These are phyloP conservation scores for Leptonema lineaticorne DNA, from an alignment of 1,140 invertebrate species.

Conservation along the genomic window DNA sequence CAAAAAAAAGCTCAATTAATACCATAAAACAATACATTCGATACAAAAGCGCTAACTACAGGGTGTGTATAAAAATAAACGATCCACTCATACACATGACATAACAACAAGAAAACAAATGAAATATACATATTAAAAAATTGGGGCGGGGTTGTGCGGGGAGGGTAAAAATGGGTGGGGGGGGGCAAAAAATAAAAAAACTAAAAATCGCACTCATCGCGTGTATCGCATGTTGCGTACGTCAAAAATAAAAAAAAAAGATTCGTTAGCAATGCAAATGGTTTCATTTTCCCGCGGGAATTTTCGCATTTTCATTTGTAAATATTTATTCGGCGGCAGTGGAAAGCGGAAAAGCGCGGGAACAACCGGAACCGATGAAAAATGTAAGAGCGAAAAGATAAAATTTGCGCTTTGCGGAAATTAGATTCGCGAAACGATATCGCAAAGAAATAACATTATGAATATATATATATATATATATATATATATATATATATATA, in stretches of 20 bases:
- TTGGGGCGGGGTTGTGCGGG: no score
- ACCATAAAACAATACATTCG: no score
- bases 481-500: not conserved
- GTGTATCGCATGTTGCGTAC: not conserved
- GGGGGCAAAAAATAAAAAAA: not conserved
- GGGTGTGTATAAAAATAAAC: no score
- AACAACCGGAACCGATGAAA: not conserved
- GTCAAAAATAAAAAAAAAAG: no score
- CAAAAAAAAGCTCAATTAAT: no score
- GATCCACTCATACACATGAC: no score
- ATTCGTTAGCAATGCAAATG: constrained; percentile 18
- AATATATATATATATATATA: not conserved
- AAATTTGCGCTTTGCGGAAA: constrained; percentile 6
- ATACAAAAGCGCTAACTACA: no score
- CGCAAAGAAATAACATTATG: not conserved
- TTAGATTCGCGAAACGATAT: not conserved
- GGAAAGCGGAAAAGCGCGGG: not conserved
- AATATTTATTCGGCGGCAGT: constrained; percentile 5
- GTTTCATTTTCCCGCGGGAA: constrained; percentile 13
- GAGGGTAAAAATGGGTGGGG: no score
- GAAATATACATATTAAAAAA: no score
- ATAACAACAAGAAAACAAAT: no score
- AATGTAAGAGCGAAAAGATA: constrained; percentile 4
- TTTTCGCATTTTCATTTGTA: constrained; percentile 16
- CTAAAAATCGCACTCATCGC: not conserved